Evolutionary conservation across 2,113 vertebrate species (phyloP), one percentile per base, ranked within the genome.

Genomic region (Chionodraco myersi): DNA sequence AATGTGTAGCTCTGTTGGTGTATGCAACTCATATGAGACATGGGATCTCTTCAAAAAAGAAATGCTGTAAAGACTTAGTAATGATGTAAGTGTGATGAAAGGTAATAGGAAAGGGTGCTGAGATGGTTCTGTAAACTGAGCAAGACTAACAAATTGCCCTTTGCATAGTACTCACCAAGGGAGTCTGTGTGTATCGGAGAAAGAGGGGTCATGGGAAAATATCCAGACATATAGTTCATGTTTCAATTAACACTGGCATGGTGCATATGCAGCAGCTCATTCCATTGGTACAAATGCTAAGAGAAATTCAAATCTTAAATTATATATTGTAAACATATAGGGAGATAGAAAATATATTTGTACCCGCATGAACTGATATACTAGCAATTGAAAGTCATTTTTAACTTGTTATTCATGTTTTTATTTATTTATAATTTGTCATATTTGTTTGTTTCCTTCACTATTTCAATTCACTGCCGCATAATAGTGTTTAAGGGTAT

Each of bases 81-180:
- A 79, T 44, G 75, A 56, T 78, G 75, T 23, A 71, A 59, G 64
- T 47, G 56, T 72, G 66, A 64, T 78, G 66, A 84, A 62, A 88
- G 54, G 63, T 66, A 76, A 72, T 67, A 71, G 45, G 57, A 45
- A 41, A 34, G 16, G 23, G 26, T n/a, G 60, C 3, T 52, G 48
- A 60, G 69, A 73, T 52, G 41, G 44, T 65, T 11, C 58, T 71
- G 61, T 56, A 51, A 72, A 65, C 7, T 34, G 30, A 52, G 44
- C 58, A 12, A 52, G 58, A 80, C 70, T 21, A 82, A 74, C 47
- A 75, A 45, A 74, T 54, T 5, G 15, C 30, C 49, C 48, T 86
- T 76, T 72, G 66, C 54, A 6, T 53, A 10, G 57, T 54, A 58
- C 30, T 80, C 47, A 12, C 45, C 44, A 11, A 23, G 48, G 54